Base-by-base conservation (phyloP, 2,888 invertebrate species). In the Nomada ruficornis region DNA sequence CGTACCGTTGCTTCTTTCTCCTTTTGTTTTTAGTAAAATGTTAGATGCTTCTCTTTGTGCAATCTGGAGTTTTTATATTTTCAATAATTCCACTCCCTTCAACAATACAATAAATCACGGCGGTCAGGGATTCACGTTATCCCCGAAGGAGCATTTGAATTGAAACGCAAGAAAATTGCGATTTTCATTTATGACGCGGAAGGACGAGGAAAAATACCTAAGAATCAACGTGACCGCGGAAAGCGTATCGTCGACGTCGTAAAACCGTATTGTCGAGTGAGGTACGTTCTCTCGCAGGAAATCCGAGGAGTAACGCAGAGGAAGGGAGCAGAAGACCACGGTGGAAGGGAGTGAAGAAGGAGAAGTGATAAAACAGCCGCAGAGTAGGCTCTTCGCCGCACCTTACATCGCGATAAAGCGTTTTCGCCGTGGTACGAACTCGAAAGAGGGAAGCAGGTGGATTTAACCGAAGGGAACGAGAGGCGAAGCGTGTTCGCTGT, bases 391-490 rank as follows among this genome's bases (percentile, higher is more conserved):
- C 65, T 74, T 69, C 77, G 72, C 44, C 72, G 88, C 86, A 86
- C 86, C 87, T 84, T 84, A 80, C 84, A 77, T 84, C 80, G 83
- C 76, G 86, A 88, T 88, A 88, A 88, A 88, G 68, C 62, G 73
- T 80, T 82, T 77, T 81, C 74, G 76, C 63, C 75, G 69, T 60
- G 74, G 62, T 36, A 63, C n/a, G 44, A 42, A 62, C 57, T 57
- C 62, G 69, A 29, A 55, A 44, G 63, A 26, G 55, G 15, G 68
- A 65, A 50, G 67, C 62, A 57, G 60, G 60, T 36, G 59, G 57
- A 71, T 36, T 26, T 60, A 54, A 44, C 15, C 57, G 11, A 26
- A 64, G 74, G 62, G 77, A 71, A 59, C 47, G 47, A 52, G 36
- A 60, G 60, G 15, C 23, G 52, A 23, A 23, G 13, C 57, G 52